These are phyloP conservation scores for Naja naja DNA, from an alignment of 2,113 vertebrate species.

Conservation along the genomic window DNA sequence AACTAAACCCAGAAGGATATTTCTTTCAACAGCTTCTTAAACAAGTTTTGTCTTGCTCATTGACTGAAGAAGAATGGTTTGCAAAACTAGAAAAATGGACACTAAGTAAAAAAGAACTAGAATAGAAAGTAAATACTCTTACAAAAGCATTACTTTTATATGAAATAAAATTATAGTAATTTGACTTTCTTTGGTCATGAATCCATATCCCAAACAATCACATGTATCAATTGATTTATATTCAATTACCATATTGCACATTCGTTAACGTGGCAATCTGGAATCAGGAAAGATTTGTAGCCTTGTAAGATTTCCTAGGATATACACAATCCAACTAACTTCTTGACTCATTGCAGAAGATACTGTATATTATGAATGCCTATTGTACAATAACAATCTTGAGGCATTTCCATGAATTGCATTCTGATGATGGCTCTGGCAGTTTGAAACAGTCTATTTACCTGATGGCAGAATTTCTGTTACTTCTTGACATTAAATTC, in stretches of 20 bases:
- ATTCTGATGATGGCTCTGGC: conserved; percentile 20
- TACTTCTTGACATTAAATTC: conserved; percentile 7
- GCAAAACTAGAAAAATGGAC: background rate
- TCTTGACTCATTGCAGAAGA: background rate
- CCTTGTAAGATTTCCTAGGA: background rate
- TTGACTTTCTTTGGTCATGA: background rate
- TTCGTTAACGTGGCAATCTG: background rate
- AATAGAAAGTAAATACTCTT: background rate
- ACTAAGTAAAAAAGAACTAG: background rate
- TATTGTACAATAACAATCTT: background rate
- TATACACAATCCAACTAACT: background rate
- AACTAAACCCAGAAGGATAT: too few relatives aligned
- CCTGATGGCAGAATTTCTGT: conserved; percentile 1
- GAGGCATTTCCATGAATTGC: background rate
- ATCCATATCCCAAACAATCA: background rate
- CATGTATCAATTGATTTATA: background rate
- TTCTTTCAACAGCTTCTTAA: too few relatives aligned
- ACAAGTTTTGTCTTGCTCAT: background rate
- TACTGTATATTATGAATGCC: background rate
- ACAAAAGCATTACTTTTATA: background rate
- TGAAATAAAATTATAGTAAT: background rate
- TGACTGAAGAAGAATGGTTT: background rate
- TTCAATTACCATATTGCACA: background rate
- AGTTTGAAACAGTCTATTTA: background rate
- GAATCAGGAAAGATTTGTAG: background rate